phyloP scores from a whole-genome alignment of 2,888 invertebrate genomes.

The Conistra vaccinii region DNA sequence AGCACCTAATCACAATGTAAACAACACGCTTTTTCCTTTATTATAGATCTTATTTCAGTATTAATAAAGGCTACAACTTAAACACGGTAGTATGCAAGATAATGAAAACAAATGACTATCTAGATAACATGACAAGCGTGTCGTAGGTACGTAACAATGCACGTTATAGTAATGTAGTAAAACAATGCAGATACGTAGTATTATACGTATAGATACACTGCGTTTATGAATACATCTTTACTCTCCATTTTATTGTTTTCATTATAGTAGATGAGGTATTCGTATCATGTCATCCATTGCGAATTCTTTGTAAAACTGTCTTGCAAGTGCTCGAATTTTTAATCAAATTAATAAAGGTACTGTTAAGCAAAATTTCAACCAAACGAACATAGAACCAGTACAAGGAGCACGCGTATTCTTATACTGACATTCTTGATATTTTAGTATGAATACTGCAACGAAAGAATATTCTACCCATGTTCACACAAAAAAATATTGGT shows the following conservation, averaged over 20 bases:
- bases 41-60: constrained; percentile 17
- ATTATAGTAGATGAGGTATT: neutral
- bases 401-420: neutral
- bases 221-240: constrained; percentile 11
- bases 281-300: neutral
- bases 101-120: constrained; percentile 62
- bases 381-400: neutral
- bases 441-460: neutral
- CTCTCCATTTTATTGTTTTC: neutral
- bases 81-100: constrained; percentile 49
- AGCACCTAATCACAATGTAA: constrained; percentile 55
- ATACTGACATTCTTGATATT: no score
- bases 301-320: neutral
- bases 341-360: neutral
- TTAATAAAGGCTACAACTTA: constrained; percentile 32
- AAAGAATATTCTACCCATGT: neutral
- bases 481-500: neutral
- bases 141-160: constrained; percentile 42
- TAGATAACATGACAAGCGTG: constrained; percentile 55
- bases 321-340: neutral
- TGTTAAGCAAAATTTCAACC: neutral
- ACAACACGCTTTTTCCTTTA: constrained; percentile 33
- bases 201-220: constrained; percentile 2
- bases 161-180: constrained; percentile 35
- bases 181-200: constrained; percentile 40